Base-by-base conservation (phyloP, 2,888 invertebrate species). In the Caenorhabditis panamensis region DNA sequence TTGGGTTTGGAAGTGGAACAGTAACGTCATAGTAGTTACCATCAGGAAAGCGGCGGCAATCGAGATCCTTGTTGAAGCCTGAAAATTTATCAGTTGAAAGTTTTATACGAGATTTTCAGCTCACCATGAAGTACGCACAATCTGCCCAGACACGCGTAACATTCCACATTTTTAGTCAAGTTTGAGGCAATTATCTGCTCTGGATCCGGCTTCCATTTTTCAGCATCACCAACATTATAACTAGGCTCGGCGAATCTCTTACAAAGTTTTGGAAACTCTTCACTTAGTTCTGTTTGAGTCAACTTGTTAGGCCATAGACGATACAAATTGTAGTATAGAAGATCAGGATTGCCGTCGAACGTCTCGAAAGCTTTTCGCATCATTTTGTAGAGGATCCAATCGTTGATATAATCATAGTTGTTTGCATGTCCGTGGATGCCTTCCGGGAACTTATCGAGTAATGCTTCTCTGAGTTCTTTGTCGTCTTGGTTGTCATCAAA, bases 401-500 rank as follows among this genome's bases (percentile, higher is more conserved):
- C 97, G 89, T 97, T 97, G 91, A 97, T 95, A 44, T 76, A 76
- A 1, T 53, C 49, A 44, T 41, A 80, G 26, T 80, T 71, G 18
- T 56, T 71, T 47, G 36, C 36, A n/a, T 36, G 69, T 22, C 76
- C 76, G 24, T 76, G 71, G 24, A 80, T 80, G 20, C 80, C 80
- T 37, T 97, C 97, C 92, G 98, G 97, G 91, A 98, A 99, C 92
- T 97, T 97, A 91, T 96, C 96, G 82, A 97, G 95, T 69, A 99
- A 93, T 92, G 98, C 97, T 92, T 97, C 96, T 87, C 97, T 96
- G 92, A 99, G 98, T 79, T 95, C 95, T 61, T 95, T 95, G 91
- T 97, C 97, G 58, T 97, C 93, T 75, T 96, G 95, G 91, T 97
- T 97, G 91, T 98, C 98, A 0, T 97, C 97, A 96, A 99, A 97